A percentile compares a stretch with the other conserved stretches of the same genome.
phyloP scores from a whole-genome alignment of 1,140 invertebrate species.

The Drosophila albomicans region DNA sequence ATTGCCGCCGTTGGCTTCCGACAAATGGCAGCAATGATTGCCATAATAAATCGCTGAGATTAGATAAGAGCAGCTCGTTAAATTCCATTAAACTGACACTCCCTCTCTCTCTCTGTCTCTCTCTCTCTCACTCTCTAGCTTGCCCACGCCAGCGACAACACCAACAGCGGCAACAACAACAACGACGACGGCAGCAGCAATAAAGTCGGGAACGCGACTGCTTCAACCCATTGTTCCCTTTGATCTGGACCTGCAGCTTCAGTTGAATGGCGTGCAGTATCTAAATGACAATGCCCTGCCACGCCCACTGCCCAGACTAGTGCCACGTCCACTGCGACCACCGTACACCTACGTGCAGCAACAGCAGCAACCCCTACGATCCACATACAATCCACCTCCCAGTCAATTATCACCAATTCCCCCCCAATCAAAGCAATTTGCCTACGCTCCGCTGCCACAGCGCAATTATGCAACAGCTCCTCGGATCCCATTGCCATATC shows the following conservation, averaged over 20 bases:
- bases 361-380: background rate
- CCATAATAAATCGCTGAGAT: conserved; percentile 50
- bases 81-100: conserved; percentile 18
- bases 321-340: conserved; percentile 36
- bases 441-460: conserved; percentile 57
- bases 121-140: conserved; percentile 22
- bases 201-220: conserved; percentile 36
- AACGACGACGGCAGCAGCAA: conserved; percentile 27
- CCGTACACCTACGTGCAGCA: conserved; percentile 28
- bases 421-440: conserved; percentile 70
- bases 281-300: conserved; percentile 47
- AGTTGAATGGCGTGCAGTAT: conserved; percentile 58
- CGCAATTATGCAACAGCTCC: conserved; percentile 57
- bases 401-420: conserved; percentile 3
- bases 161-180: conserved; percentile 31
- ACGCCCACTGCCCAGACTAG: conserved; percentile 27
- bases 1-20: conserved; percentile 68
- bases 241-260: conserved; percentile 61
- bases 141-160: conserved; percentile 49
- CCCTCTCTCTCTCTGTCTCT: background rate
- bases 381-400: conserved; percentile 7
- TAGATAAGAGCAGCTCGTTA: conserved; percentile 54
- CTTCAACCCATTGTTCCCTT: conserved; percentile 69
- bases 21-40: conserved; percentile 64
- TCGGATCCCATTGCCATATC: conserved; percentile 70